phyloP scores from a whole-genome alignment of 2,113 vertebrate genomes.

The Lates calcarifer region DNA sequence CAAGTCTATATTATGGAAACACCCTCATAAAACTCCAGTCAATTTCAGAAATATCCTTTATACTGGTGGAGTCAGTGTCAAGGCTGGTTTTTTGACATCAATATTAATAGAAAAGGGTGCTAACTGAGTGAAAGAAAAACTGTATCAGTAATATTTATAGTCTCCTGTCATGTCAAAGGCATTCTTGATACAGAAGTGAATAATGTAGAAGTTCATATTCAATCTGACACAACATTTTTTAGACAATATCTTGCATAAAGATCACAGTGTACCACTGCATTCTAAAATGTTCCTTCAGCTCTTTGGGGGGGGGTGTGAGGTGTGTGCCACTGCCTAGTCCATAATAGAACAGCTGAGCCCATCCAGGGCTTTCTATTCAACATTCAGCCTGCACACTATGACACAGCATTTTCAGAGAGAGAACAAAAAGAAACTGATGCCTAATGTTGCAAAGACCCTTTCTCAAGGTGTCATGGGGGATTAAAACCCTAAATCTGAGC shows the following conservation, averaged over 20 bases:
- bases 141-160: not conserved
- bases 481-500: not conserved
- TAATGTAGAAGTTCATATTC: not conserved
- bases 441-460: not conserved
- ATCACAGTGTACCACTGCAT: not conserved
- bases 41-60: conserved; percentile 23
- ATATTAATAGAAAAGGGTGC: not conserved
- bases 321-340: conserved; percentile 43
- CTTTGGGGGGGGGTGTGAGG: conserved; percentile 31
- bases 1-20: not conserved
- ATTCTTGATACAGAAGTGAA: not conserved
- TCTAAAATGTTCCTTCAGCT: conserved; percentile 34
- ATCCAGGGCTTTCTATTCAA: conserved; percentile 37
- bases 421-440: conserved; percentile 12
- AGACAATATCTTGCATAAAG: conserved; percentile 2
- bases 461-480: not conserved
- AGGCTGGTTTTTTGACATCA: not conserved
- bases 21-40: not conserved
- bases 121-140: not conserved
- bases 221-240: not conserved
- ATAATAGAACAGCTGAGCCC: conserved; percentile 70
- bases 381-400: conserved; percentile 39
- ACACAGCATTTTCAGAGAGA: conserved; percentile 48
- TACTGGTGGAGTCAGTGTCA: not conserved
- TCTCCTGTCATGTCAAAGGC: not conserved